Evolutionary conservation across 2,797 vertebrate species (phyloP), one percentile per base, ranked within the genome.

Genomic region (Hydrocynus forskahlii): DNA sequence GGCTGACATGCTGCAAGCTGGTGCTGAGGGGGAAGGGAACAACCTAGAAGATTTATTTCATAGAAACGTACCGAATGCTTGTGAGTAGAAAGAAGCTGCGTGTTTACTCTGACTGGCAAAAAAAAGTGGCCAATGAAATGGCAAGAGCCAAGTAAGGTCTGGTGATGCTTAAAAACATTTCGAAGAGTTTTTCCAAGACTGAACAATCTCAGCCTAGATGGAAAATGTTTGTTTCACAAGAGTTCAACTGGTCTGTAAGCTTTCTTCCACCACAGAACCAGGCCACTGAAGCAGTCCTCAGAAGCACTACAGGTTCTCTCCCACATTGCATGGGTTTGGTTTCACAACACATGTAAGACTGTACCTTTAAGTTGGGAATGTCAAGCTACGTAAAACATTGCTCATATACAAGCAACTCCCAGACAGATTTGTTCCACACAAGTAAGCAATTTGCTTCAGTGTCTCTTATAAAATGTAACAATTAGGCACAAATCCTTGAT

Each of bases 261-360:
- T 73, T 81, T 76, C 75, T 69, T 64, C 81, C 73, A 73, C 64
- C 45, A 75, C 25, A 83, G 62, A 80, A 68, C 68, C 52, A 54
- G 82, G 71, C 78, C 79, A 80, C n/a, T 77, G 45, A 60, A 48
- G 40, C 25, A 43, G 63, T 85, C 68, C 79, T 91, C 91, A 89
- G 88, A 87, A 89, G 90, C 88, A 91, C 89, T 90, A 76, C 79
- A 84, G 81, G 72, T 81, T 84, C 59, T 73, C 60, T 74, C 79
- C 85, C 85, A 75, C 29, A 57, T 81, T 63, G 73, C 89, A 89
- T 89, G 89, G 90, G 91, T 90, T 92, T 93, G 89, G 92, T 93
- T 94, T 94, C 92, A 94, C 94, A 94, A 94, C 92, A 93, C 94
- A 94, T 91, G 92, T 94, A 95, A 95, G 94, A 95, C 94, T 94